Percentiles rank a stretch among this genome's conserved stretches.
Conservation (phyloP, 1,140 invertebrate species). For the Anastrepha ludens region DNA sequence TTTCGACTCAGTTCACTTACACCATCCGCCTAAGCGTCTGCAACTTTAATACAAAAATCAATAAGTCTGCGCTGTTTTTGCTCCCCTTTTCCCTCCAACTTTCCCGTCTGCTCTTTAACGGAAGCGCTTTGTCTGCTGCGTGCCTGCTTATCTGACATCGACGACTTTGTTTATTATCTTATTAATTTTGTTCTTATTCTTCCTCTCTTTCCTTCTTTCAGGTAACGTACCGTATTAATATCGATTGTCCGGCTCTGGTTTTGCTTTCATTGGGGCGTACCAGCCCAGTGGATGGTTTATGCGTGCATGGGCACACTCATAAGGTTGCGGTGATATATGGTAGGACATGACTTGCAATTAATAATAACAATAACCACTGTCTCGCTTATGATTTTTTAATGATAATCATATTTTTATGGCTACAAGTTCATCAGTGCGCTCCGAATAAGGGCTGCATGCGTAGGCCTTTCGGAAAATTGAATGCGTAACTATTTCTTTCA, state of each 20-base stretch:
- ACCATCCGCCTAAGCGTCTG: not conserved
- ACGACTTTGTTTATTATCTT: constrained; percentile 49
- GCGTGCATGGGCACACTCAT: not conserved
- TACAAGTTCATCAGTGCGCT: constrained; percentile 38
- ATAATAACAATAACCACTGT: constrained; percentile 45
- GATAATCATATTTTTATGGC: constrained; percentile 42
- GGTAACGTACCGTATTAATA: constrained; percentile 38
- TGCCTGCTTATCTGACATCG: constrained; percentile 36
- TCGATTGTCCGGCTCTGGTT: not conserved
- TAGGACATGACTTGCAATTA: constrained; percentile 52
- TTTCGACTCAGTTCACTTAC: not conserved
- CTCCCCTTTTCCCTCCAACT: not conserved
- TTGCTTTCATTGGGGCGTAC: constrained; percentile 21
- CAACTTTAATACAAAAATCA: not conserved
- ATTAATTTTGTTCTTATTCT: constrained; percentile 22
- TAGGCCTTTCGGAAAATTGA: not conserved
- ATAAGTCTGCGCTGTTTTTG: not conserved
- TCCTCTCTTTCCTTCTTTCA: not conserved
- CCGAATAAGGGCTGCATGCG: not conserved
- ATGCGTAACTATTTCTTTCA: too few species aligned
- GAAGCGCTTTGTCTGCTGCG: constrained; percentile 42
- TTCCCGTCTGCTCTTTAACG: not conserved
- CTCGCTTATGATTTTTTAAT: constrained; percentile 32
- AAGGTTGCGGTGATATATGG: constrained; percentile 32
- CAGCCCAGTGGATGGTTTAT: not conserved